Evolutionary conservation across 2,888 invertebrate species (phyloP).

Genomic region (Morpho achilles): DNA sequence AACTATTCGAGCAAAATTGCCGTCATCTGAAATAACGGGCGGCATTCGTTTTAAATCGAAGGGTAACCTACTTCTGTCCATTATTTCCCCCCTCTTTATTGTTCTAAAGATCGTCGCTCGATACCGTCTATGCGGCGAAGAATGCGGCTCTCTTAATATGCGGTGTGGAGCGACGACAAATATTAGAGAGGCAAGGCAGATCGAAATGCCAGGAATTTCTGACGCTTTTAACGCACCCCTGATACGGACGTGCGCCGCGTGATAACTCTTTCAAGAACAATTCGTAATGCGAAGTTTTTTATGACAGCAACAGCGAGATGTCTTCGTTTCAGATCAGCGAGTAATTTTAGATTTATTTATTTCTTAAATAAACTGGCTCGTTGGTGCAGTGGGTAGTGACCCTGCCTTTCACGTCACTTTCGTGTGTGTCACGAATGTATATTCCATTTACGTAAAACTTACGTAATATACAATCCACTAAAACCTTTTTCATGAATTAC

Average conservation of each 20-base stretch:
- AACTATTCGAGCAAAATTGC: slow-evolving; percentile 26
- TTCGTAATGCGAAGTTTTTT: slow-evolving; percentile 6
- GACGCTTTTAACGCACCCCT: slow-evolving; percentile 36
- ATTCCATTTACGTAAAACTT: no score
- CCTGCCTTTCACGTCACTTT: no score
- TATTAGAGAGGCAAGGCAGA: slow-evolving; percentile 44
- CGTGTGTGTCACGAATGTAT: no score
- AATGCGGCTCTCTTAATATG: slow-evolving; percentile 49
- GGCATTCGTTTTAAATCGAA: slow-evolving; percentile 27
- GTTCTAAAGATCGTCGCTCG: slow-evolving; percentile 36
- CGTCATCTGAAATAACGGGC: slow-evolving; percentile 25
- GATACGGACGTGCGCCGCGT: slow-evolving; percentile 41
- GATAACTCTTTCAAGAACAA: slow-evolving; percentile 32
- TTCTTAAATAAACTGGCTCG: no score
- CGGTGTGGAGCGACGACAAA: slow-evolving; percentile 45
- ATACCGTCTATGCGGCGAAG: slow-evolving; percentile 35
- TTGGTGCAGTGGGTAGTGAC: no score
- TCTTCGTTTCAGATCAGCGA: no score
- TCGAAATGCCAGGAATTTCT: slow-evolving; percentile 52
- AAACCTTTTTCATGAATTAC: no score
- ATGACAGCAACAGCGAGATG: no score
- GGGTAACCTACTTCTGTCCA: slow-evolving; percentile 32
- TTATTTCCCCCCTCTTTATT: slow-evolving; percentile 37
- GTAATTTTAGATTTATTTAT: no score
- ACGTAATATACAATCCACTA: no score